A percentile compares a stretch with the other conserved stretches of the same genome.
phyloP scores from a whole-genome alignment of 2,797 vertebrate genomes.

The Manis crassicaudata region DNA sequence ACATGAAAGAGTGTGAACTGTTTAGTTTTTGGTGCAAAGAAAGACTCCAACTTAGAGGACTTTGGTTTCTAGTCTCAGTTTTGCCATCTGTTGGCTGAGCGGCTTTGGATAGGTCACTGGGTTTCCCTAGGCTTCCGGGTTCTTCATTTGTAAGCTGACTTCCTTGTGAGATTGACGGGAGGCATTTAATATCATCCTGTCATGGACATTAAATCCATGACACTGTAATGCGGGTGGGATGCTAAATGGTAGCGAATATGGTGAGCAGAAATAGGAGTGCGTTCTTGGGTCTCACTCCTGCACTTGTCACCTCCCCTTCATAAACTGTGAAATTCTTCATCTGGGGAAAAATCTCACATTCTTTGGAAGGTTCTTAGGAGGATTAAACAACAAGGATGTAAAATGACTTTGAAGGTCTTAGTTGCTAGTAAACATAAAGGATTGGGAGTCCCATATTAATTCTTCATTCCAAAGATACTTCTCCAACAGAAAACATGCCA shows the following conservation, averaged over 20 bases:
- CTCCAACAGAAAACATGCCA: not conserved
- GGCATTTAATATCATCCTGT: too few relatives aligned
- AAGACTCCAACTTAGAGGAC: not conserved
- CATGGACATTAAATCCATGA: too few relatives aligned
- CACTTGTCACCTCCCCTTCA: not conserved
- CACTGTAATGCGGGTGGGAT: not conserved
- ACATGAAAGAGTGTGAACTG: not conserved
- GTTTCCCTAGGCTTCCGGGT: not conserved
- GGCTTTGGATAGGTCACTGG: not conserved
- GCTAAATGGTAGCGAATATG: too few relatives aligned
- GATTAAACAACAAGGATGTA: not conserved
- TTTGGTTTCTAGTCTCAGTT: not conserved
- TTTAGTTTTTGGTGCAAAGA: slow-evolving; percentile 21
- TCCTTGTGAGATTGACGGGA: not conserved
- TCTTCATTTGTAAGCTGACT: not conserved
- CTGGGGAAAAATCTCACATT: not conserved
- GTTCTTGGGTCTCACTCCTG: not conserved
- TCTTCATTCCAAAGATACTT: not conserved
- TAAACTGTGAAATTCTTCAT: not conserved
- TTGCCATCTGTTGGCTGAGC: not conserved
- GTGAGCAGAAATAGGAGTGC: not conserved
- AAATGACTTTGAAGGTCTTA: not conserved
- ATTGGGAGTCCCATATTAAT: not conserved
- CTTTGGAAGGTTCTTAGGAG: not conserved
- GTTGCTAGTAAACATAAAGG: not conserved